Base-by-base conservation (phyloP, 2,888 invertebrate species). In the Caradrina clavipalpis region DNA sequence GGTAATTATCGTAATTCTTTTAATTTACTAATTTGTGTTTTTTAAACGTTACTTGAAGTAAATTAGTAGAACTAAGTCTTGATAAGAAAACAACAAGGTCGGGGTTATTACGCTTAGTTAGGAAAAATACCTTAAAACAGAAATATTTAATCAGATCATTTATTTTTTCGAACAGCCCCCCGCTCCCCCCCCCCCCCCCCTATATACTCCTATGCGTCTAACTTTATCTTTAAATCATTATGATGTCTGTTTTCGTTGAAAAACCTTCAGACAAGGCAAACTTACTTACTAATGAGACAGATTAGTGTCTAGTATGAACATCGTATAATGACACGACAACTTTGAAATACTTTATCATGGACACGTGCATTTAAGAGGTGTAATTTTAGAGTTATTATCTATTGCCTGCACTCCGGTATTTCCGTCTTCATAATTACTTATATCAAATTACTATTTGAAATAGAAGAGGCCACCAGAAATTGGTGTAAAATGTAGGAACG, bases 341-440 rank as follows among this genome's bases (percentile, higher is more conserved):
- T 19, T 47, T 22, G 10, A 39, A 15, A 21, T 69, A 26, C n/a
- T 19, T 54, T 59, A 69, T 59, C 47, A 15, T 54, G 60, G 11
- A 69, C 39, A 17, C 11, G 8, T 39, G 53, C 39, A 53, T 59
- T 47, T 58, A 19, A 67, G 21, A 54, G 19, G 21, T 47, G 21
- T 69, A n/a, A 59, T 59, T 58, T 7, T 47, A 59, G 22, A 69
- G 51, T 59, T 11, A 35, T 57, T 51, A 51, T 57, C 39, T 22
- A 39, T 17, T 8, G 59, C 35, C 21, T 53, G 47, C 59, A 59
- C 26, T 54, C 15, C 1, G 21, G 21, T 49, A 19, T 49, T 61
- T 61, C 39, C 11, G 47, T 60, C 21, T 55, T 6, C 26, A 53
- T 59, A 4, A 60, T 42, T n/a, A 8, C 35, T 8, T 35, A 54